Conservation (phyloP, 2,888 invertebrate species). For the Didymodactylos carnosus region DNA sequence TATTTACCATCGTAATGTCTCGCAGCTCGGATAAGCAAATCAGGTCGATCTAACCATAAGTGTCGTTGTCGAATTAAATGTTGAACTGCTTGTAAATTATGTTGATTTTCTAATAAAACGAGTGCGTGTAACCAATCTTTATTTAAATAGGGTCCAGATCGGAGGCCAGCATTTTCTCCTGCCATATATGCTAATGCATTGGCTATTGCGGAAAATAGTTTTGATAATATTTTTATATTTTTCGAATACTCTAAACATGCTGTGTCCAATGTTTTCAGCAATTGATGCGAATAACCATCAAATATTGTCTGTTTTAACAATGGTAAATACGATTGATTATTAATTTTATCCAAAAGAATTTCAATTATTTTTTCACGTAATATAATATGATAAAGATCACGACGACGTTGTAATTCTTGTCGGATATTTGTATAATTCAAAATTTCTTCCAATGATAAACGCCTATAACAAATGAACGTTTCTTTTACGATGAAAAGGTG, state of each 20-base stretch:
- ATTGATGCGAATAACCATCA: not conserved
- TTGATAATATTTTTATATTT: not conserved
- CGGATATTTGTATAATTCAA: not conserved
- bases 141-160: constrained; percentile 39
- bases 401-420: not conserved
- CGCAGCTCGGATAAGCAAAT: constrained; percentile 37
- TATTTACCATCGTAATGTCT: constrained; percentile 40
- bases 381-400: not conserved
- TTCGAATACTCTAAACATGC: not conserved
- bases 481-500: no score
- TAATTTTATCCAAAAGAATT: not conserved
- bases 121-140: constrained; percentile 33
- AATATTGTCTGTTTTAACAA: not conserved
- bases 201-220: constrained; percentile 22
- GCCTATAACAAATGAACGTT: no score
- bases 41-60: constrained; percentile 32
- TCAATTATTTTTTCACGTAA: not conserved
- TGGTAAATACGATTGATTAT: not conserved
- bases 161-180: constrained; percentile 32
- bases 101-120: constrained; percentile 26
- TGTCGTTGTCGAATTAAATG: constrained; percentile 2
- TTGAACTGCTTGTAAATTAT: not conserved
- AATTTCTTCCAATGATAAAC: not conserved
- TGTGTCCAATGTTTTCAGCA: not conserved
- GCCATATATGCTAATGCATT: constrained; percentile 36